Evolutionary conservation across 2,888 invertebrate genomes (phyloP).

Genomic region (Acronicta psi): DNA sequence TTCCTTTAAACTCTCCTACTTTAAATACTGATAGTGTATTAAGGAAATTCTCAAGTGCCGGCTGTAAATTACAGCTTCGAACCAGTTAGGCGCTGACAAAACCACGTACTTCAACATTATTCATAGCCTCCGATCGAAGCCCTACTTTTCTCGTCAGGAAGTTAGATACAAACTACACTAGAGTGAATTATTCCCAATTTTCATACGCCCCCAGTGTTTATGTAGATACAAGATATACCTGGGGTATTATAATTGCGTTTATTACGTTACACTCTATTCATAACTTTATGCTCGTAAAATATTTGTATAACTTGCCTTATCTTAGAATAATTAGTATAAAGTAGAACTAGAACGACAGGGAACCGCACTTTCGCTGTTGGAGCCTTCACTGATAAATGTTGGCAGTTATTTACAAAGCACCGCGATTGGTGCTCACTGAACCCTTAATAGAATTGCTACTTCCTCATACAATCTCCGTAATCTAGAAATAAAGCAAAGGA

Average conservation of each 20-base stretch:
- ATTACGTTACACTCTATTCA: constrained; percentile 4
- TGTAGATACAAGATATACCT: too few species aligned
- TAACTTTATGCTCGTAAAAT: constrained; percentile 48
- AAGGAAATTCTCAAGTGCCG: constrained; percentile 52
- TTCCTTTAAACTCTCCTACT: constrained; percentile 49
- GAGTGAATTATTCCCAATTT: constrained; percentile 64
- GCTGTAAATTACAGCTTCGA: constrained; percentile 44
- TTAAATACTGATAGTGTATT: constrained; percentile 46
- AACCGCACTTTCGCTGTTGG: constrained; percentile 64
- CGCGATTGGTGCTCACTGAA: constrained; percentile 44
- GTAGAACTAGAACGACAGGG: constrained; percentile 66
- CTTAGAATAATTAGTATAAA: constrained; percentile 66
- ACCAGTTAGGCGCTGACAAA: constrained; percentile 58
- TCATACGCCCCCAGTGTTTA: constrained; percentile 56
- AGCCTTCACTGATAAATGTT: constrained; percentile 54
- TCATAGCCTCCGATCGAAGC: constrained; percentile 57
- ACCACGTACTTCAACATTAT: constrained; percentile 56
- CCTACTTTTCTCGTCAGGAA: constrained; percentile 66
- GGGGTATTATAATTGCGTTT: too few species aligned
- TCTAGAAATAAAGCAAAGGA: constrained; percentile 3
- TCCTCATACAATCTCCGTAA: constrained; percentile 33
- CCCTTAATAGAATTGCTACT: constrained; percentile 37
- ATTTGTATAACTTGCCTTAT: constrained; percentile 61
- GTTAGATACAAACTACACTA: constrained; percentile 48
- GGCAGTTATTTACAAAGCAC: constrained; percentile 48